Conservation (phyloP, 2,113 vertebrate genomes). For the Xenopus borealis region DNA sequence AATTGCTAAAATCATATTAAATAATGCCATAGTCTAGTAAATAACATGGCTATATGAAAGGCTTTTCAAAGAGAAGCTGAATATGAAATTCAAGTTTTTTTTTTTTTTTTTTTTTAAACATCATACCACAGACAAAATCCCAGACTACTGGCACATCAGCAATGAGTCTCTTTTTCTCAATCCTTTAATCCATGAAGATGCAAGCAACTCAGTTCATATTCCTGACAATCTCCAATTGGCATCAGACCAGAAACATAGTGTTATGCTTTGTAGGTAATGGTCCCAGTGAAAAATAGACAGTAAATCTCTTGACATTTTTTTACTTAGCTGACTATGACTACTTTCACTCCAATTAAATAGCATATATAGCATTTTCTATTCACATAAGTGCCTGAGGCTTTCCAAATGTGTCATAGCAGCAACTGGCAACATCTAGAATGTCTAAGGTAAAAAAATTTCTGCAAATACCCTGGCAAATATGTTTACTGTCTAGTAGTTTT, state of each 20-base stretch:
- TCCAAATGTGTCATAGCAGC: background rate
- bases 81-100: too few relatives aligned
- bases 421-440: background rate
- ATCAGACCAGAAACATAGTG: background rate
- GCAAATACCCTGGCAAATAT: background rate
- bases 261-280: background rate
- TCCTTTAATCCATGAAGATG: constrained; percentile 3
- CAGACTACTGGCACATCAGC: background rate
- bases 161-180: background rate
- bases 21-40: too few relatives aligned
- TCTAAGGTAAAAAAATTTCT: background rate
- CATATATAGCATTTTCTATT: constrained; percentile 1
- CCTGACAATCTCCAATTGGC: background rate
- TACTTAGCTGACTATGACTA: constrained; percentile 5
- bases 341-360: background rate
- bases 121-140: background rate
- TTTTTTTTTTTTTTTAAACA: too few relatives aligned
- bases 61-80: too few relatives aligned
- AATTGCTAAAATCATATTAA: too few relatives aligned
- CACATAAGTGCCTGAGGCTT: background rate
- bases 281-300: constrained; percentile 6
- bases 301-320: constrained; percentile 6
- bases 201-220: background rate
- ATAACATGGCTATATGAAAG: too few relatives aligned
- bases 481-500: too few relatives aligned